These are phyloP conservation scores for Dolichallabes microphthalmus DNA, from an alignment of 2,113 vertebrate genomes.

Conservation along the genomic window DNA sequence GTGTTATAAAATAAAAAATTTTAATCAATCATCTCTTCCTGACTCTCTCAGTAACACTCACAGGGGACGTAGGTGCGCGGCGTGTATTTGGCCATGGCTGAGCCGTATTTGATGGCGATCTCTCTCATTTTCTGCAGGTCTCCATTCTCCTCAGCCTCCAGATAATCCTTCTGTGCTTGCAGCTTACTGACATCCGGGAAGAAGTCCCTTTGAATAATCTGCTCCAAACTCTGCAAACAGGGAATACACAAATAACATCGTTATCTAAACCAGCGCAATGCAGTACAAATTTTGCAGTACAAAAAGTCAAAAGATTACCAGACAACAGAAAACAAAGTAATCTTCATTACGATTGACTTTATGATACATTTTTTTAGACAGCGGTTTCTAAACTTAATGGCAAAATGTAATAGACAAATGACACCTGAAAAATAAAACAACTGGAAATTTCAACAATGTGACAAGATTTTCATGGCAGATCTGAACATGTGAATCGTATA, in stretches of 20 bases:
- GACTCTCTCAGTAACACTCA: slow-evolving; percentile 58
- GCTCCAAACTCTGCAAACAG: slow-evolving; percentile 80
- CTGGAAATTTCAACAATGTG: neutral
- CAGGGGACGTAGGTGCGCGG: slow-evolving; percentile 82
- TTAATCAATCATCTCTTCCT: no score
- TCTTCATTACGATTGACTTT: neutral
- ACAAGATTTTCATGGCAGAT: neutral
- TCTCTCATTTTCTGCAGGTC: slow-evolving; percentile 93
- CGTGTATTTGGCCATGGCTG: slow-evolving; percentile 80
- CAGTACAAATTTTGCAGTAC: no score
- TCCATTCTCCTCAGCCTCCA: slow-evolving; percentile 92
- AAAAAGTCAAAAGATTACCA: neutral
- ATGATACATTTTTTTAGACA: neutral
- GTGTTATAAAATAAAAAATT: no score
- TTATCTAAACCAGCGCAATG: neutral
- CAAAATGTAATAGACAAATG: neutral
- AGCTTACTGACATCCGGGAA: slow-evolving; percentile 93
- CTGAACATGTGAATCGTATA: neutral
- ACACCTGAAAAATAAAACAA: neutral
- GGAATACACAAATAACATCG: neutral
- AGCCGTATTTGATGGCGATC: slow-evolving; percentile 91
- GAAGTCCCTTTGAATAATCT: slow-evolving; percentile 93
- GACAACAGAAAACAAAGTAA: neutral
- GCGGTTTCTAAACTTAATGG: neutral
- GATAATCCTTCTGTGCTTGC: slow-evolving; percentile 90